Conservation (phyloP, 2,888 invertebrate genomes). For the Scelioninae gen. 1 region DNA sequence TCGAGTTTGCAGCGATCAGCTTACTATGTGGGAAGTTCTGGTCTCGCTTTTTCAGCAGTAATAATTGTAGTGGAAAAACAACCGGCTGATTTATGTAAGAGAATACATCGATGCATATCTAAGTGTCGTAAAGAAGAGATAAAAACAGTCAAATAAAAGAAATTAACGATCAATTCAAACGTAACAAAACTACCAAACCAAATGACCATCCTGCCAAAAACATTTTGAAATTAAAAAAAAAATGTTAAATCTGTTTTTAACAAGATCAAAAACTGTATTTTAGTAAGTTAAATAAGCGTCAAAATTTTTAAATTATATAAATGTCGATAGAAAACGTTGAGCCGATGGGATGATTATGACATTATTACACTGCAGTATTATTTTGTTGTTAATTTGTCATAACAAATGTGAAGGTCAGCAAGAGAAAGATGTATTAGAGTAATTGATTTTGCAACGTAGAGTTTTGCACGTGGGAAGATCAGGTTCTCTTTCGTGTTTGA, state of each 20-base stretch:
- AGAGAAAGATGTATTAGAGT: conserved; percentile 66
- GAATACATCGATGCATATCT: conserved; percentile 36
- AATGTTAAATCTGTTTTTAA: too few species aligned
- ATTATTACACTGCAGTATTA: conserved; percentile 38
- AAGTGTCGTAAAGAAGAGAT: conserved; percentile 14
- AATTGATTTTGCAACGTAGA: conserved; percentile 63
- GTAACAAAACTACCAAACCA: too few species aligned
- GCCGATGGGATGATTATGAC: conserved; percentile 43
- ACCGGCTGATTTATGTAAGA: conserved; percentile 44
- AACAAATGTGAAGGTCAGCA: conserved; percentile 62
- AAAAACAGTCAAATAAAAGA: background rate
- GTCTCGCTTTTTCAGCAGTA: conserved; percentile 42
- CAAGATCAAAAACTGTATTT: too few species aligned
- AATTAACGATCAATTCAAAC: background rate
- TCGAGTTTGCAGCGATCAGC: conserved; percentile 38
- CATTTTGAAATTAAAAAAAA: too few species aligned
- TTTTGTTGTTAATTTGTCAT: conserved; percentile 63
- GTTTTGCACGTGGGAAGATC: conserved; percentile 65
- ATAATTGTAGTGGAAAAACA: conserved; percentile 48
- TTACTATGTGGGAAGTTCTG: conserved; percentile 52
- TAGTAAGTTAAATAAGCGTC: too few species aligned
- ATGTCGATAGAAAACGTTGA: background rate
- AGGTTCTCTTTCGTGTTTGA: conserved; percentile 50
- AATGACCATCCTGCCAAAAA: too few species aligned
- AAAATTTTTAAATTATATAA: conserved; percentile 12